These are phyloP conservation scores for Prinia subflava DNA, from an alignment of 2,113 vertebrate genomes.

Conservation along the genomic window DNA sequence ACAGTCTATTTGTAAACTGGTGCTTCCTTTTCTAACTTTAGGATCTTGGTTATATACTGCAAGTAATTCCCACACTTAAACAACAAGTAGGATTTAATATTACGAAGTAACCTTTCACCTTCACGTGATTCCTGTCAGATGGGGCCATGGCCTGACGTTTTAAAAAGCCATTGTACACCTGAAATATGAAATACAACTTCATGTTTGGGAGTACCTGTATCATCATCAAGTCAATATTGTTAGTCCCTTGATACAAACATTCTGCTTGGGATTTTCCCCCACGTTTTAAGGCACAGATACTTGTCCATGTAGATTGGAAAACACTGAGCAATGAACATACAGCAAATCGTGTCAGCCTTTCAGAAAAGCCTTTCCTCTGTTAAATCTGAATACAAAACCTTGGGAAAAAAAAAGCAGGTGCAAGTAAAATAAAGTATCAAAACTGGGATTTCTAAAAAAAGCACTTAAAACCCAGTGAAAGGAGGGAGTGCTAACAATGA, in stretches of 20 bases:
- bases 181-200: neutral
- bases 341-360: neutral
- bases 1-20: neutral
- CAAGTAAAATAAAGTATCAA: neutral
- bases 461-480: neutral
- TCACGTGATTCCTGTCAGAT: neutral
- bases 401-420: neutral
- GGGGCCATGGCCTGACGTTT: neutral
- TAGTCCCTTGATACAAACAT: accelerated
- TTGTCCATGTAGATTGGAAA: neutral
- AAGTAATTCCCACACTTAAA: neutral
- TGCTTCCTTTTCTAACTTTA: neutral
- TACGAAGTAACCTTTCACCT: neutral
- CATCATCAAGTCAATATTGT: neutral
- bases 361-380: neutral
- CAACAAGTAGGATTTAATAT: neutral
- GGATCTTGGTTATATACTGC: neutral
- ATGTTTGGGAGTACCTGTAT: neutral
- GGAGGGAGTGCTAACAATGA: neutral
- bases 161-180: neutral
- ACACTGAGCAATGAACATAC: neutral
- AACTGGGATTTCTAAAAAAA: neutral
- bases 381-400: neutral
- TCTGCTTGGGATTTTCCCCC: neutral
- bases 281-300: neutral